phyloP scores from a whole-genome alignment of 53 echinoderm and acorn worm species.

The Arbacia lixula region DNA sequence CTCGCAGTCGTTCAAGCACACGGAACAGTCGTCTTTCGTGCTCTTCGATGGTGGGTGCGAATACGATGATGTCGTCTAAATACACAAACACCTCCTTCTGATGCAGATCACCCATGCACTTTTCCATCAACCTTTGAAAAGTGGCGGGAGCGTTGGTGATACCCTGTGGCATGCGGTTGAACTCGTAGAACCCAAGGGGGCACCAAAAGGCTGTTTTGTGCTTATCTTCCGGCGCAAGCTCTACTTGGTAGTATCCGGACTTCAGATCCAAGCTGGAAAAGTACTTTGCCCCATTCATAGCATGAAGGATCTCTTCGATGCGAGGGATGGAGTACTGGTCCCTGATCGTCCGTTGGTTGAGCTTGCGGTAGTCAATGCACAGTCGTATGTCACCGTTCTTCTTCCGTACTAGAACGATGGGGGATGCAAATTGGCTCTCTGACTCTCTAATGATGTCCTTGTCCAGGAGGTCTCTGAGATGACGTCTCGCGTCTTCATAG shows the following conservation, averaged over 20 bases:
- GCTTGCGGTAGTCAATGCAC: constrained; percentile 65
- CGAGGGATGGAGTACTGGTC: constrained; percentile 64
- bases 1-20: constrained; percentile 49
- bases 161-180: constrained; percentile 75
- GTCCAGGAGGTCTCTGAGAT: constrained; percentile 53
- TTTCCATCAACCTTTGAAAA: constrained; percentile 66
- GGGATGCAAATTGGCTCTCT: constrained; percentile 58
- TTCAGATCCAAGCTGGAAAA: constrained; percentile 72
- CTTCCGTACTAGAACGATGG: constrained; percentile 67
- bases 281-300: constrained; percentile 52
- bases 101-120: constrained; percentile 54
- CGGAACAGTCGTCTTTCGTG: constrained; percentile 54
- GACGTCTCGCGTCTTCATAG: constrained; percentile 30
- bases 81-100: constrained; percentile 51
- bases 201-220: constrained; percentile 74
- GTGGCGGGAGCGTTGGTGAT: constrained; percentile 72
- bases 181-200: constrained; percentile 73
- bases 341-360: constrained; percentile 55
- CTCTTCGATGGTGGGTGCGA: constrained; percentile 44
- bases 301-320: constrained; percentile 66
- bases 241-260: constrained; percentile 73
- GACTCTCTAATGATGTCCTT: constrained; percentile 58
- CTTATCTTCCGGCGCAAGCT: constrained; percentile 65
- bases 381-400: constrained; percentile 66
- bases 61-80: constrained; percentile 56